Evolutionary conservation across 2,113 vertebrate species (phyloP), one percentile per base, ranked within the genome.

Genomic region (Lampris megalopsis): DNA sequence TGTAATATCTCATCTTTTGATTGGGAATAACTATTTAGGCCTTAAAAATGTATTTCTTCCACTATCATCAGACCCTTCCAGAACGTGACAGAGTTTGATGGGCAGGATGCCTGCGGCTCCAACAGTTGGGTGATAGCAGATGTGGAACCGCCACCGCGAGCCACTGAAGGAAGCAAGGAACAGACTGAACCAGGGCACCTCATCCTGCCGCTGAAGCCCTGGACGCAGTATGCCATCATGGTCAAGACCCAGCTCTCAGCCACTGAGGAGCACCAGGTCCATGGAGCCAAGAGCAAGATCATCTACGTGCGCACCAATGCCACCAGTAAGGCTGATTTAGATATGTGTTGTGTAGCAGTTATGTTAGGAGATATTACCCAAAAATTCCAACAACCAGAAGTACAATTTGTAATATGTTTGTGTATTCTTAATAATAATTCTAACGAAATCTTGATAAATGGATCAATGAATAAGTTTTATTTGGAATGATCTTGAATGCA

Each of bases 41-140:
- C 3, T 2, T 13, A 48, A 36, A 75, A 52, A 52, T 37, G 4
- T 48, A 58, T 13, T 38, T 43, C 57, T 57, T 56, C 50, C 57
- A 45, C 24, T 3, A 40, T 13, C 38, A 45, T 9, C n/a, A 99
- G 98, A 37, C 97, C 96, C 0, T 97, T 96, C 68, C 94, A 93
- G 79, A 99, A 99, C 0, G 97, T 99, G 91, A 99, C 97, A 0
- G 98, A 99, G 91, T 99, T 98, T 2, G 98, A 99, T 0, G 98
- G 98, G 10, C 98, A 99, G 86, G 98, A 99, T 0, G 98, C 97
- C 0, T 99, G 98, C 0, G 97, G 98, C 48, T 98, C 97, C 13
- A 99, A 98, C 88, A 99, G 98, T 84, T 99, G 98, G 98, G 96
- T 96, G 0, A 97, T 99, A 1, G 95, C 96, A 1, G 98, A 99